Evolutionary conservation across 2,888 invertebrate species (phyloP), one percentile per base, ranked within the genome.

Genomic region (Apamea crenata): DNA sequence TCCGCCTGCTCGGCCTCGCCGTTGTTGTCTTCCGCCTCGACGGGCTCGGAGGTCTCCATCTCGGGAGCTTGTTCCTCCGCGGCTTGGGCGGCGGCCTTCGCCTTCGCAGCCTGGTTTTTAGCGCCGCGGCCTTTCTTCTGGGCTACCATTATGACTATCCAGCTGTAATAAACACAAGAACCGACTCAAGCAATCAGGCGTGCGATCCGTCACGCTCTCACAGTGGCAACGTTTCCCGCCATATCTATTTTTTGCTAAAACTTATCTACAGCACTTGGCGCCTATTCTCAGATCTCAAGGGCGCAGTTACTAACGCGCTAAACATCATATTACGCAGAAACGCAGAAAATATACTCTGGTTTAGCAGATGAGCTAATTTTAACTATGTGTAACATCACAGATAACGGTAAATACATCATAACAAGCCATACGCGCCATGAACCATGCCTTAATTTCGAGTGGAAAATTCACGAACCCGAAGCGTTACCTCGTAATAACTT

Each of bases 61-160:
- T 92, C 94, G 12, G 91, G 90, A 25, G 91, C 92, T 25, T 90
- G 92, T 78, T 95, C 95, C 72, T 94, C 94, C 5, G 89, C 94
- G 10, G 91, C 91, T 75, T 92, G 92, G 76, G 94, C 91, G 29
- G 92, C 92, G 44, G 95, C 91, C 88, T 96, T 96, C 0, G 95
- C 93, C 87, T 95, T 96, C 53, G 94, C 93, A 78, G 95, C 93
- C 90, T 95, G 95, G 78, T 93, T 94, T 89, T 95, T 96, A 63
- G 95, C 96, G 71, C 96, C 96, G 82, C 97, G 96, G 83, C 97
- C 97, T 92, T 93, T 95, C 90, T 96, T 96, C 83, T 94, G 96
- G 77, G 97, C 96, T 82, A 97, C 97, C 97, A 97, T 96, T 85
- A 83, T 95, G 87, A 88, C 86, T 88, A 85, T 77, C 77, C 72